Evolutionary conservation across 2,888 invertebrate species (phyloP).

Genomic region (Lepidochrysops patricia): DNA sequence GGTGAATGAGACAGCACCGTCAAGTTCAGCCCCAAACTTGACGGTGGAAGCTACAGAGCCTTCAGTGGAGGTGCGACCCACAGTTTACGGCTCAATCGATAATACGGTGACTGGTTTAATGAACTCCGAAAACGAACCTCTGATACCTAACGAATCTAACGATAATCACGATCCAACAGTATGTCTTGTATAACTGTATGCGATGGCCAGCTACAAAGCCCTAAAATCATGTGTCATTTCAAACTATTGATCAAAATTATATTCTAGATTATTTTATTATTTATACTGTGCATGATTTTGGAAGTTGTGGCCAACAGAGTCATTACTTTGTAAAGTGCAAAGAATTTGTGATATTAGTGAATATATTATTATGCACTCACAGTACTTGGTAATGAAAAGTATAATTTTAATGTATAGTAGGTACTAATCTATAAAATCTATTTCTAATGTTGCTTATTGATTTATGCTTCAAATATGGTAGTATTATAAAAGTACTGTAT

Average conservation of each 20-base stretch:
- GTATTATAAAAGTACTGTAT: background rate
- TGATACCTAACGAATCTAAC: conserved; percentile 34
- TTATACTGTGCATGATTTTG: background rate
- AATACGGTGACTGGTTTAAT: conserved; percentile 38
- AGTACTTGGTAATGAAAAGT: background rate
- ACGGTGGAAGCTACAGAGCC: conserved; percentile 39
- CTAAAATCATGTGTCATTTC: background rate
- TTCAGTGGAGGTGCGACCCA: conserved; percentile 45
- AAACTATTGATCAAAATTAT: background rate
- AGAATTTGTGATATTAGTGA: conserved; percentile 9
- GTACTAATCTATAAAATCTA: background rate
- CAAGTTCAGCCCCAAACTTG: conserved; percentile 53
- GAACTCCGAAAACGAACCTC: conserved; percentile 48
- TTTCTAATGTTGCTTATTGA: background rate
- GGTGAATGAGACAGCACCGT: conserved; percentile 45
- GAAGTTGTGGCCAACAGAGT: background rate
- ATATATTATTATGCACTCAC: background rate
- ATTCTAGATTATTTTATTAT: background rate
- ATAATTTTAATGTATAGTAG: background rate
- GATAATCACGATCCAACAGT: conserved; percentile 41
- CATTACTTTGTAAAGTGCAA: background rate
- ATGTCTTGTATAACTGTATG: conserved; percentile 5
- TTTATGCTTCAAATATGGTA: background rate
- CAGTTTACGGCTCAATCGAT: conserved; percentile 57
- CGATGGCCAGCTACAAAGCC: background rate